Evolutionary conservation across 92 coral and sea anemone genomes (phyloP), one percentile per base, ranked within the genome.

Genomic region (Phenganax marumi): DNA sequence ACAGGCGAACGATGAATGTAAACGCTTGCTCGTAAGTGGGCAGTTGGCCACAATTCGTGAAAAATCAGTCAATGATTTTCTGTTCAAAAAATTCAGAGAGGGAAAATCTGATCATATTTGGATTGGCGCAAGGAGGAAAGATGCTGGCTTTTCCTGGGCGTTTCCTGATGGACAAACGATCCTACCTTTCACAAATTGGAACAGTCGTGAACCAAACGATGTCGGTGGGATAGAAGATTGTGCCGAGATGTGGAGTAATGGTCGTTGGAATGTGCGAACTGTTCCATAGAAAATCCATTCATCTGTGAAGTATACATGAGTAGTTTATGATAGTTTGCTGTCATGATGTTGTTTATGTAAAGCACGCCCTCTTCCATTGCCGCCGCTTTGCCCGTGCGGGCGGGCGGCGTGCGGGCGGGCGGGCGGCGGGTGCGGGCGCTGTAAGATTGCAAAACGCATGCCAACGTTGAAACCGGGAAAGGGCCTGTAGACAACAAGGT

Each of bases 261-360:
- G 83, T 52, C 21, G 25, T 39, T 84, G 87, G 87, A 46, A 64
- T 43, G 87, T 19, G 70, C 66, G 17, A 16, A 46, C 14, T 84
- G 87, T 51, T 74, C 10, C n/a, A n/a, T 10, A 26, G 22, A 14
- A 7, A 53, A 69, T 0, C 84, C 83, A 33, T 84, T 76, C 65
- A 64, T 84, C 43, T 84, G 87, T 23, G 81, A 63, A 63, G 55
- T 66, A 33, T 33, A 66, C 72, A 47, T 23, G 72, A 49, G 26
- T 33, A 33, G 43, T 33, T 33, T 33, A 33, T 33, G 3, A 33
- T 33, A 33, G 3, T 33, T 33, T 33, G 43, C 43, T 33, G 43
- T 33, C 43, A 33, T 33, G 43, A 33, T 33, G 2, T 33, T 33
- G 2, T 33, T 33, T 33, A 33, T 33, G 3, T 1, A 33, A 33